Percentiles rank a stretch among this genome's conserved stretches.
Conservation (phyloP, 2,888 invertebrate genomes). For the Agrochola lota region DNA sequence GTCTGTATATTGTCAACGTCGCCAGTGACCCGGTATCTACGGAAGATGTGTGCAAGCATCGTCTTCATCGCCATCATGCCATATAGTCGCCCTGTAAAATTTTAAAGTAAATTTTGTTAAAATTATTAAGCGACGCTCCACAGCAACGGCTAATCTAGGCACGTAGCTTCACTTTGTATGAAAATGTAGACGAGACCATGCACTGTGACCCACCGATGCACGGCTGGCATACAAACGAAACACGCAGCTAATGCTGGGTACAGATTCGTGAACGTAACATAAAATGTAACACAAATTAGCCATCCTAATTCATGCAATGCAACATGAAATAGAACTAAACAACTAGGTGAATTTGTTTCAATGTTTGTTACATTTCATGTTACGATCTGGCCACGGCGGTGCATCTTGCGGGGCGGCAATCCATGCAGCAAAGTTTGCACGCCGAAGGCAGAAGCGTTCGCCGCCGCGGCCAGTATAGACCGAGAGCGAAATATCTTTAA, state of each 20-base stretch:
- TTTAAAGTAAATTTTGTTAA: not conserved
- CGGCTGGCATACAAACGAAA: not conserved
- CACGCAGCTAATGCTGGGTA: no score
- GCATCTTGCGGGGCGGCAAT: no score
- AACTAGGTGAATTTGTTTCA: not conserved
- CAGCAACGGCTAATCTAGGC: not conserved
- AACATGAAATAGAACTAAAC: not conserved
- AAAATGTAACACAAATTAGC: no score
- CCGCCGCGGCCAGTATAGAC: no score
- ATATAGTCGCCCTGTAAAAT: conserved; percentile 39
- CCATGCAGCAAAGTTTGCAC: no score
- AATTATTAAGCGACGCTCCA: not conserved
- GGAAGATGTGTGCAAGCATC: conserved; percentile 48
- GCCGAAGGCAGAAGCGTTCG: no score
- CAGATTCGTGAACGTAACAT: not conserved
- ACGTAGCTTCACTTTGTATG: not conserved
- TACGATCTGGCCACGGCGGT: no score
- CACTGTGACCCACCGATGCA: not conserved
- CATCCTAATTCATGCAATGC: no score
- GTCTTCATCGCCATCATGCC: conserved; percentile 51
- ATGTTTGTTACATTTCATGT: no score
- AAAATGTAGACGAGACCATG: not conserved
- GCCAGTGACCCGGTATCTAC: conserved; percentile 37
- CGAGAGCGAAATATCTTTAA: no score
- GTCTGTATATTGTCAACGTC: conserved; percentile 28